These are phyloP conservation scores for Pholis gunnellus DNA, from an alignment of 2,113 vertebrate species.

Conservation along the genomic window DNA sequence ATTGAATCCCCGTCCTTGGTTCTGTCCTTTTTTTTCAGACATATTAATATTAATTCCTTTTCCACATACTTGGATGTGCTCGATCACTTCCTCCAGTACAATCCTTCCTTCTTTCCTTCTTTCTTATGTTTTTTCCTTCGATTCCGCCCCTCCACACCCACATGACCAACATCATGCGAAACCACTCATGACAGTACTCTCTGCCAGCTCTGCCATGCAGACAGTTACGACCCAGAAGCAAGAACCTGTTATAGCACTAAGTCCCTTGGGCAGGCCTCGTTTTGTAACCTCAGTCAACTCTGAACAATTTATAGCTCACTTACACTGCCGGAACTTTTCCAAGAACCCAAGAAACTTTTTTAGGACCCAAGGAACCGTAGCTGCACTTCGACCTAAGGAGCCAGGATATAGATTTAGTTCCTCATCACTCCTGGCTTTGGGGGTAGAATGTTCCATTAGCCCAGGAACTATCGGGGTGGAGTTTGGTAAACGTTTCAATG, in stretches of 20 bases:
- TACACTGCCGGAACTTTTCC: conserved; percentile 2
- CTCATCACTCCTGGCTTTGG: not conserved
- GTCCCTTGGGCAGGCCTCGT: conserved; percentile 12
- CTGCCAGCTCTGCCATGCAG: conserved; percentile 61
- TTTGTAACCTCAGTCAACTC: conserved; percentile 26
- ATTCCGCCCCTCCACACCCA: conserved; percentile 31
- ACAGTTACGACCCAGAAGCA: conserved; percentile 32
- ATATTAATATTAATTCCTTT: not conserved
- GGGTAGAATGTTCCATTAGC: not conserved
- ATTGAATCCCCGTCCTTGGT: not conserved
- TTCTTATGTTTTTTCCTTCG: conserved; percentile 21
- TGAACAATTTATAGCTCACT: conserved; percentile 4
- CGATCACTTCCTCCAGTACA: not conserved
- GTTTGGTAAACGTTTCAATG: not conserved
- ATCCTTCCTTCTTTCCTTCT: not conserved
- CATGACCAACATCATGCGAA: conserved; percentile 57
- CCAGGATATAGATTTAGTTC: not conserved
- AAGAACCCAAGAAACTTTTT: not conserved
- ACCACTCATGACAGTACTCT: conserved; percentile 59
- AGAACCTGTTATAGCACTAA: conserved; percentile 16
- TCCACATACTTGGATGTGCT: not conserved
- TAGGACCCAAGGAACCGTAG: not conserved
- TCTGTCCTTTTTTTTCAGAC: not conserved
- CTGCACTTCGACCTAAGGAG: not conserved
- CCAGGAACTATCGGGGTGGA: not conserved